These are phyloP conservation scores for Cephus spinipes DNA, from an alignment of 2,888 invertebrate species.

Conservation along the genomic window DNA sequence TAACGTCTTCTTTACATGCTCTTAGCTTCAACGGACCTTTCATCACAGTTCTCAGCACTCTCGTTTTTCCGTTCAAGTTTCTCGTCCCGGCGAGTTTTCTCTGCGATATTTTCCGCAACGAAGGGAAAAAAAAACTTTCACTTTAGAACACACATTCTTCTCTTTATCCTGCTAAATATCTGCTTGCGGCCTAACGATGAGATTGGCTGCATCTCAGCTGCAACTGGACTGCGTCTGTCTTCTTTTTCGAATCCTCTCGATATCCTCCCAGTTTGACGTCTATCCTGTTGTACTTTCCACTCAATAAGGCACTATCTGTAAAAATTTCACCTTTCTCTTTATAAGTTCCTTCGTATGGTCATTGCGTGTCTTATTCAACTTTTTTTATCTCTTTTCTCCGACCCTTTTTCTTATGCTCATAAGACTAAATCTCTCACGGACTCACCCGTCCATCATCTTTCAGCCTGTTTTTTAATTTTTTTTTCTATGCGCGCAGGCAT, in stretches of 20 bases:
- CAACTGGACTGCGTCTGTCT: conserved; percentile 10
- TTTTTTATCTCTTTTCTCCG: background rate
- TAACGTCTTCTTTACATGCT: background rate
- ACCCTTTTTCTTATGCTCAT: background rate
- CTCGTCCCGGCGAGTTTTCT: background rate
- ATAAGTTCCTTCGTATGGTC: background rate
- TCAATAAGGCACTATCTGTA: background rate
- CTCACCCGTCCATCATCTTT: background rate
- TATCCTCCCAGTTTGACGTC: background rate
- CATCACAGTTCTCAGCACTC: background rate
- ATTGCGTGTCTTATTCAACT: background rate
- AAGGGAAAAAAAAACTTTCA: conserved; percentile 3
- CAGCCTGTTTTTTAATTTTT: background rate
- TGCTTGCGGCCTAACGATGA: conserved; percentile 19
- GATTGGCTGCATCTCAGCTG: conserved; percentile 23
- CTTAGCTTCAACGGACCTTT: background rate
- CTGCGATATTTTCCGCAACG: background rate
- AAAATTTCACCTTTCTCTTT: background rate
- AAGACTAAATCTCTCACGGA: background rate
- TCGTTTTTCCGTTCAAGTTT: background rate
- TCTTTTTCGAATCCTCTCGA: background rate
- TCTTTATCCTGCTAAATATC: conserved; percentile 15
- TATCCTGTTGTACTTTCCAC: background rate
- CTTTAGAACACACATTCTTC: conserved; percentile 31
- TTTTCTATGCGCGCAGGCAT: too few species aligned